Evolutionary conservation across 92 coral and sea anemone species (phyloP), one percentile per base, ranked within the genome.

Genomic region (Zoanthus sociatus): DNA sequence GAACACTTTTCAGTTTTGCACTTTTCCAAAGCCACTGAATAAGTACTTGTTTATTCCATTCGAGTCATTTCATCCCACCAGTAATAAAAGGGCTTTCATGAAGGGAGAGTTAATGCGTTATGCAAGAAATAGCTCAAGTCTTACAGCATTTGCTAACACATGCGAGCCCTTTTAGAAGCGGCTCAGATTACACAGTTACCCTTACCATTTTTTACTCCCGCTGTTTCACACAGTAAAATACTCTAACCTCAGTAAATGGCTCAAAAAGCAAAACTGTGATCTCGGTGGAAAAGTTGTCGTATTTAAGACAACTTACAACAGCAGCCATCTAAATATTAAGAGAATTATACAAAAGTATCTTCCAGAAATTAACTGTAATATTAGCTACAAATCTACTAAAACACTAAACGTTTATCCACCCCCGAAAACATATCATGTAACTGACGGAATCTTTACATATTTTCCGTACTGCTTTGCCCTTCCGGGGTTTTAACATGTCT

Each of bases 151-250:
- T 9, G 73, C 60, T 32, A 82, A 83, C 70, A 84, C 74, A 73
- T 78, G 92, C 55, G 88, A 82, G 10, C 77, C 74, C 77, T 89
- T 83, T 87, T 83, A 88, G 1, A 50, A 3, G 7, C 88, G 84
- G 51, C 84, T 89, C 67, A 33, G 88, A 45, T 82, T 75, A 79
- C 86, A 84, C 76, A 89, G 92, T 89, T 89, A 89, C 56, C 92
- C 86, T n/a, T 30, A 50, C 75, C 82, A 71, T 18, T 84, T 89
- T 46, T 54, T 84, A 61, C 77, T 86, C 17, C 68, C 78, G 44
- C 46, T 77, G 50, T 86, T 86, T 63, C 71, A 75, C 48, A 73
- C 61, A 55, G 45, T 86, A n/a, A 79, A 63, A n/a, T 77, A 89
- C 78, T 75, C 67, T 68, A 54, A 78, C 89, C 61, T 86, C 33